Conservation (phyloP, 2,888 invertebrate genomes). For the Cyclophora albipunctata region DNA sequence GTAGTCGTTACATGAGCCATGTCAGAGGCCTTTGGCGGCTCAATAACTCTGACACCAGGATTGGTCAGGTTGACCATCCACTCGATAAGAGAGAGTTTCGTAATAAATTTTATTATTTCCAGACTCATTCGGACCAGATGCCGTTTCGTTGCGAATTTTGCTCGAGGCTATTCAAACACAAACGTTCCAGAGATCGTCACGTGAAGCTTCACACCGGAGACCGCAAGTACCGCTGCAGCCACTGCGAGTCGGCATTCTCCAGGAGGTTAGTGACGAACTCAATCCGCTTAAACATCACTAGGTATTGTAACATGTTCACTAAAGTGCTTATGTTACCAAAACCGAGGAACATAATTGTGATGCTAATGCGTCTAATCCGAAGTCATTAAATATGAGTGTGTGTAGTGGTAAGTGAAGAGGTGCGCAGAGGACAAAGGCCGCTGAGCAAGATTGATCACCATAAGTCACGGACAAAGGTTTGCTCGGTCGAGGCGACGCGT, state of each 20-base stretch:
- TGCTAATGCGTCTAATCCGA: constrained; percentile 43
- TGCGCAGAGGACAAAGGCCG: constrained; percentile 52
- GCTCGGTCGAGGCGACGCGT: constrained; percentile 49
- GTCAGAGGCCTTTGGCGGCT: no score
- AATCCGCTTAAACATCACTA: constrained; percentile 4
- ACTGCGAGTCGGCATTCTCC: constrained; percentile 94
- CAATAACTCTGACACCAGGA: no score
- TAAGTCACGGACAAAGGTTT: constrained; percentile 42
- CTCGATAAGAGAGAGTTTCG: no score
- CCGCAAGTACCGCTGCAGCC: constrained; percentile 91
- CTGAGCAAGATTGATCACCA: constrained; percentile 59
- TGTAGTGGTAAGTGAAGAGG: constrained; percentile 43
- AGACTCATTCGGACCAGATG: constrained; percentile 94
- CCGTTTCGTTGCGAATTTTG: constrained; percentile 95
- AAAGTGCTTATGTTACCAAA: constrained; percentile 6
- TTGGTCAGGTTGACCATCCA: no score
- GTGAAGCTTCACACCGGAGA: constrained; percentile 95
- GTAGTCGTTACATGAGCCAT: no score
- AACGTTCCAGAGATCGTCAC: constrained; percentile 94
- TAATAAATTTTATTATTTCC: constrained; percentile 58
- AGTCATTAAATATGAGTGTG: constrained; percentile 34
- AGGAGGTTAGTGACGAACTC: constrained; percentile 79
- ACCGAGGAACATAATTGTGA: constrained; percentile 25
- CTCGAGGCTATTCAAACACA: constrained; percentile 94
- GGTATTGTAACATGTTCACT: constrained; percentile 1